Conservation (phyloP, 2,888 invertebrate species). For the Chrysolina americana region DNA sequence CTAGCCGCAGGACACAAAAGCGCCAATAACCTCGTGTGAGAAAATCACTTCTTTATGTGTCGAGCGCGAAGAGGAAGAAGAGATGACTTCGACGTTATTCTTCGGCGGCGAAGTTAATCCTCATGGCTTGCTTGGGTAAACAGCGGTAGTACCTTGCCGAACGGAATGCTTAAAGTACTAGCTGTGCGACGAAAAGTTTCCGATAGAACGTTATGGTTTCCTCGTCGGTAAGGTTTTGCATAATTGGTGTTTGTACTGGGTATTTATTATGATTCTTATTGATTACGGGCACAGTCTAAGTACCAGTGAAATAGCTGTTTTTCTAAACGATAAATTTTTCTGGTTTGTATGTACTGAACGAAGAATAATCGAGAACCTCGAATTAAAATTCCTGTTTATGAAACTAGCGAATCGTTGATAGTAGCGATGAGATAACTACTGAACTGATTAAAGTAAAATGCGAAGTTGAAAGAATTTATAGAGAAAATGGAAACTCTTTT, state of each 20-base stretch:
- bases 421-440: no score
- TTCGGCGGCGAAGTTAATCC: conserved; percentile 26
- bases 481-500: no score
- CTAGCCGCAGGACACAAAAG: conserved; percentile 52
- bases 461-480: no score
- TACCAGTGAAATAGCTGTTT: no score
- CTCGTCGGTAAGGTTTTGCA: not conserved
- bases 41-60: conserved; percentile 46
- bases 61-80: conserved; percentile 10
- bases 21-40: conserved; percentile 62
- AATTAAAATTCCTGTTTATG: no score
- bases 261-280: not conserved
- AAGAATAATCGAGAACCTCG: no score
- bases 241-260: not conserved
- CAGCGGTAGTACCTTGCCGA: conserved; percentile 25
- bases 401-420: no score
- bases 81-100: conserved; percentile 20
- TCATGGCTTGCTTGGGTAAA: conserved; percentile 25
- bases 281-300: not conserved
- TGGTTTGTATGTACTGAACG: no score
- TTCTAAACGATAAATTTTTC: no score
- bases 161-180: conserved; percentile 3
- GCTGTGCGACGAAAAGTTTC: not conserved
- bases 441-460: no score
- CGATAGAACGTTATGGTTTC: not conserved